Conservation (phyloP, 2,797 vertebrate species). For the Megalops cyprinoides region DNA sequence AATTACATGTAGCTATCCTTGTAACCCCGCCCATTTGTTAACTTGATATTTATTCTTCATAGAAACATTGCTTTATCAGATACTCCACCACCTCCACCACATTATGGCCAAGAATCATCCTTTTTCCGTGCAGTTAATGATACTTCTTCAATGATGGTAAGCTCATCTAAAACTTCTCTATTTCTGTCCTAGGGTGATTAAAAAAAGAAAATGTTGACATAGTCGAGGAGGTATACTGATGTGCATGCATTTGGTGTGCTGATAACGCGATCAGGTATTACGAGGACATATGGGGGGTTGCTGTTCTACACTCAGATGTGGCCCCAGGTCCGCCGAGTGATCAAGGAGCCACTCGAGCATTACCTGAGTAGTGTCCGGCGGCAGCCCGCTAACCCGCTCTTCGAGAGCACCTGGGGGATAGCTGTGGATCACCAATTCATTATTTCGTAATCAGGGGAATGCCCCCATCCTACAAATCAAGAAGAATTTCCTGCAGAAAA, state of each 20-base stretch:
- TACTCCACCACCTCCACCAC: too few relatives aligned
- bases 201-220: too few relatives aligned
- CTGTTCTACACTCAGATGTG: not conserved
- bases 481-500: conserved; percentile 16
- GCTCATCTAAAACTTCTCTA: too few relatives aligned
- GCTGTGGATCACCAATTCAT: conserved; percentile 23
- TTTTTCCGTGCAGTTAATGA: too few relatives aligned
- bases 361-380: not conserved
- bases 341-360: not conserved
- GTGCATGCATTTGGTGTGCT: not conserved
- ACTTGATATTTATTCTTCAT: too few relatives aligned
- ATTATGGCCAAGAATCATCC: too few relatives aligned
- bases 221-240: too few relatives aligned
- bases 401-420: not conserved
- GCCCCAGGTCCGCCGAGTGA: not conserved
- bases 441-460: conserved; percentile 12
- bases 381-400: not conserved
- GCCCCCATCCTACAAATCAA: conserved; percentile 13
- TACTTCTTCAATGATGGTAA: too few relatives aligned
- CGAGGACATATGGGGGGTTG: not conserved
- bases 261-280: not conserved
- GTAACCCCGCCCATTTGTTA: too few relatives aligned
- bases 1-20: too few relatives aligned
- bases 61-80: too few relatives aligned
- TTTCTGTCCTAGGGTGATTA: too few relatives aligned